Conservation (phyloP, 2,797 vertebrate genomes). For the Echiichthys vipera region DNA sequence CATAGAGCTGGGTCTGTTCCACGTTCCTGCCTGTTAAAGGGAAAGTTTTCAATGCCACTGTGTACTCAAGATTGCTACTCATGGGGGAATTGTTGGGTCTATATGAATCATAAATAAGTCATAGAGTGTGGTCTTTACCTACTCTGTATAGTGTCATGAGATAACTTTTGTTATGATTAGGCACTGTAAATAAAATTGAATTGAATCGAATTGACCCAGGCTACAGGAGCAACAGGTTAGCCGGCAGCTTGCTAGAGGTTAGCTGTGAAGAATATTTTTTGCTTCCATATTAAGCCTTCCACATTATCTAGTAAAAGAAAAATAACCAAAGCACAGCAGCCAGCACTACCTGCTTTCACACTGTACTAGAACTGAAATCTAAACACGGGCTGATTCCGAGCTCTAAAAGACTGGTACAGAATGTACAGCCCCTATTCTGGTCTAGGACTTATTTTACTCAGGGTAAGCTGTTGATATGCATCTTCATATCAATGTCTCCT, state of each 20-base stretch:
- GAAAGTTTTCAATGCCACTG: too few species aligned
- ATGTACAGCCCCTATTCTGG: constrained; percentile 13
- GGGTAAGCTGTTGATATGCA: constrained; percentile 3
- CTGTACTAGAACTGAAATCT: background rate
- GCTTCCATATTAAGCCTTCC: background rate
- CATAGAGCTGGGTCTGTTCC: too few species aligned
- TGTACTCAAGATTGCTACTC: too few species aligned
- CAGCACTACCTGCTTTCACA: background rate
- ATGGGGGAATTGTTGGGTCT: too few species aligned
- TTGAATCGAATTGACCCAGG: too few species aligned
- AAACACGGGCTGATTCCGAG: background rate
- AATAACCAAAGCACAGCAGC: background rate
- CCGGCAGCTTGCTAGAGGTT: constrained; percentile 5
- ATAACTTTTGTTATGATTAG: too few species aligned
- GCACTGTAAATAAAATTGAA: too few species aligned
- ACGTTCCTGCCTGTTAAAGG: too few species aligned
- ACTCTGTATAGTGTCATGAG: too few species aligned
- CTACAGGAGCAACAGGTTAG: too few species aligned
- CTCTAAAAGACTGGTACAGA: background rate
- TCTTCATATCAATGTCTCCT: constrained; percentile 1
- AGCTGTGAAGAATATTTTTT: constrained; percentile 13
- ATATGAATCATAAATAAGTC: too few species aligned
- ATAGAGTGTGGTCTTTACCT: too few species aligned
- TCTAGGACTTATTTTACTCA: background rate
- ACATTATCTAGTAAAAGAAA: background rate